phyloP scores from a whole-genome alignment of 1,140 invertebrate species.

The Bombus turneri region DNA sequence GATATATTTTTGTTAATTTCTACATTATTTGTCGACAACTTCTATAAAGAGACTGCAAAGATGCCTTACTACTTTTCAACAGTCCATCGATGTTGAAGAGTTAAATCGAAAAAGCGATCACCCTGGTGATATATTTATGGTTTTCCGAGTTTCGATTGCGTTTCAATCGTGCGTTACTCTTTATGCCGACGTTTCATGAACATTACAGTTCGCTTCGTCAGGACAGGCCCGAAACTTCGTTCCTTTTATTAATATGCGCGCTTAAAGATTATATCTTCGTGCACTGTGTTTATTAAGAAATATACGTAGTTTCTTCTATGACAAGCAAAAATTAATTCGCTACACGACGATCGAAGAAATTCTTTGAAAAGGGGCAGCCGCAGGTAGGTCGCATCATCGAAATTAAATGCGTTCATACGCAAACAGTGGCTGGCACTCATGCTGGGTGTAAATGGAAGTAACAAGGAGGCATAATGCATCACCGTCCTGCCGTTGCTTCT shows the following conservation, averaged over 20 bases:
- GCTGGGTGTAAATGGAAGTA: slow-evolving; percentile 64
- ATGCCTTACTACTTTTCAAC: not conserved
- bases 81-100: not conserved
- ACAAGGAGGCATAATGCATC: slow-evolving; percentile 58
- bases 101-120: too few relatives aligned
- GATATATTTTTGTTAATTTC: not conserved
- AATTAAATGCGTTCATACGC: slow-evolving; percentile 55
- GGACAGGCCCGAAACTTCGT: too few relatives aligned
- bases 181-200: too few relatives aligned
- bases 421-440: slow-evolving; percentile 54
- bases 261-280: too few relatives aligned
- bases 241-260: too few relatives aligned
- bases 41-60: not conserved
- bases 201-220: too few relatives aligned
- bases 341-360: slow-evolving; percentile 4
- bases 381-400: slow-evolving; percentile 39
- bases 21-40: not conserved
- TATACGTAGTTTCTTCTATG: not conserved
- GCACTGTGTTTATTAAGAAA: slow-evolving; percentile 39
- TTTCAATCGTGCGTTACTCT: too few relatives aligned
- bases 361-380: slow-evolving; percentile 20
- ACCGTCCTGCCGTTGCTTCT: slow-evolving; percentile 59
- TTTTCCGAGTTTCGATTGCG: too few relatives aligned
- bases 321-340: slow-evolving; percentile 47
- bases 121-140: too few relatives aligned